phyloP scores from a whole-genome alignment of 2,113 vertebrate species.

The Stercorarius parasiticus region DNA sequence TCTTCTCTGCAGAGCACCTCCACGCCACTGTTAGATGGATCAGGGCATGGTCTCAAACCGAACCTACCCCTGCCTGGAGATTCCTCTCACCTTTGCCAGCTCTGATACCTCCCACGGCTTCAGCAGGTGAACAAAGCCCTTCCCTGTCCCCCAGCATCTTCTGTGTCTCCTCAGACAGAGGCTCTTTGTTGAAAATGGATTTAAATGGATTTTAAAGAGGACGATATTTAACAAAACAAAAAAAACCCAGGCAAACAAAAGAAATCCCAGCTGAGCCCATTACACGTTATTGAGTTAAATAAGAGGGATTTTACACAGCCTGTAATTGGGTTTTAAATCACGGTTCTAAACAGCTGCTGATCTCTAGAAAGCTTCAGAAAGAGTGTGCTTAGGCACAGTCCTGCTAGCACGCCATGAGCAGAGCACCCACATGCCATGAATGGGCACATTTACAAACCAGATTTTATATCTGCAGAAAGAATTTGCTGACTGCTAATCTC shows the following conservation, averaged over 20 bases:
- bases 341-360: constrained; percentile 30
- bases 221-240: not conserved
- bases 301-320: not conserved
- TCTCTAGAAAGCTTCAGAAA: constrained; percentile 5
- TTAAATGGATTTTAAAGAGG: not conserved
- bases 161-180: not conserved
- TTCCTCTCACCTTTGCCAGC: not conserved
- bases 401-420: not conserved
- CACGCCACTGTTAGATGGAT: accelerated
- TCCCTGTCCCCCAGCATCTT: not conserved
- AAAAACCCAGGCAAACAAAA: not conserved
- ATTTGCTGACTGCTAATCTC: constrained; percentile 45
- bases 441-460: not conserved
- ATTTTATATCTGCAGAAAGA: not conserved
- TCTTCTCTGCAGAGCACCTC: not conserved
- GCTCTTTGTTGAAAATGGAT: not conserved
- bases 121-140: not conserved
- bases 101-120: not conserved
- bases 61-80: not conserved
- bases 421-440: not conserved
- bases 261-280: constrained; percentile 37
- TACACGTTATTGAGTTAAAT: not conserved
- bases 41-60: not conserved
- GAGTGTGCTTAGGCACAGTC: not conserved
- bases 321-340: constrained; percentile 33